Evolutionary conservation across 2,113 vertebrate species (phyloP), one percentile per base, ranked within the genome.

Genomic region (Nematolebias whitei): DNA sequence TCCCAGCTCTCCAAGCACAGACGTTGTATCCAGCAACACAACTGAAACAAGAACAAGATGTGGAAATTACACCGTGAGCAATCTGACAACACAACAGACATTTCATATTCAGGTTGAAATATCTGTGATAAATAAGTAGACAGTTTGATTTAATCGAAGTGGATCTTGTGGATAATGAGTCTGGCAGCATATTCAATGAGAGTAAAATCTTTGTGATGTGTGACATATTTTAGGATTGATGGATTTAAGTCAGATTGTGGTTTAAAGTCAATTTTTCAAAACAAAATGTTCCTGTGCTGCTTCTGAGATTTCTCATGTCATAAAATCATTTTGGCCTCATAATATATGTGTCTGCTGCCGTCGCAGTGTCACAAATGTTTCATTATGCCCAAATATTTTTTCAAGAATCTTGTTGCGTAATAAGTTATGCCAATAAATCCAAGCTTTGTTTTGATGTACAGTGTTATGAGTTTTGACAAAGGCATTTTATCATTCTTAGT

Each of bases 21-120:
- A 87, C 26, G 95, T 96, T 76, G 96, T 97, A 91, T 98, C 96
- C 89, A 98, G 93, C 86, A 98, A 91, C 84, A 96, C 94, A 87
- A 98, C 96, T 98, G 88, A 83, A 91, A 93, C 35, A 55, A 88
- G 67, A 84, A 83, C 90, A 79, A 60, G 47, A 65, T 35, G 20
- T 23, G 35, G 9, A 69, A 74, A 82, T 29, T 66, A 43, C 70
- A 48, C 52, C 51, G 77, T 89, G 83, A 89, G 65, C 63, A 56
- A 81, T 70, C 54, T 73, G 70, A 83, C 71, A 66, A 66, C 57
- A 71, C 62, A 76, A 58, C 77, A 70, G 39, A 56, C 52, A 47
- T 83, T 79, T 73, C 59, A 68, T 48, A 60, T 47, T 57, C 63
- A 79, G 76, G 87, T 78, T 86, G 74, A 85, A 85, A 82, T 72